Evolutionary conservation across 2,113 vertebrate genomes (phyloP), one percentile per base, ranked within the genome.

Genomic region (Odontesthes bonariensis): DNA sequence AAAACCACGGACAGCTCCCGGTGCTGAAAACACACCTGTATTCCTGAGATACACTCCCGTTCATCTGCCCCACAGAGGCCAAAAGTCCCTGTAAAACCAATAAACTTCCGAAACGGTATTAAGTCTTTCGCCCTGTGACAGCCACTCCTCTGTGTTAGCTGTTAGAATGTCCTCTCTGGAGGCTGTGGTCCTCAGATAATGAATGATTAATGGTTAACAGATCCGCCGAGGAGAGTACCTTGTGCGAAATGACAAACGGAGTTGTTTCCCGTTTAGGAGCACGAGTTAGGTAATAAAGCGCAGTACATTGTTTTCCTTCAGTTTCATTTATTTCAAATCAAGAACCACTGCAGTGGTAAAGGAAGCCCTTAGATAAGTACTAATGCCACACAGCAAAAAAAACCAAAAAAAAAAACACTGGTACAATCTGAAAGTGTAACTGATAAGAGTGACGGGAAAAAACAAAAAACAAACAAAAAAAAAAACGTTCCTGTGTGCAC

Each of bases 191-290:
- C 13, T 13, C 60, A 57, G 1, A 56, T 59, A 1, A 88, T 93
- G 17, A 91, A 90, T 93, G 51, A 89, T 94, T 91, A 19, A 94
- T 94, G 90, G 88, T 65, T 58, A 90, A 56, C 65, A 16, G 90
- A 93, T 63, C 77, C 57, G 4, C 46, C 60, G 73, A 58, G 53
- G 55, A 73, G 52, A 72, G 46, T 20, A 51, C 22, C 1, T 22
- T 2, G 5, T 22, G 16, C 9, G 22, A 67, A 75, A 46, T 67
- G 64, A 57, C 35, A 61, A 49, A 6, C 19, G n/a, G 6, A 49
- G 51, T 40, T 19, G 6, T 23, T 79, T 81, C 59, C 74, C 75
- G 56, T 38, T 32, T 13, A 53, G 38, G 17, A 27, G 1, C 42
- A 53, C 4, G 13, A 14, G 7, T 6, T 8, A 16, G 17, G 17